Evolutionary conservation across 1,140 invertebrate species (phyloP).

Genomic region (Notospermus geniculatus): DNA sequence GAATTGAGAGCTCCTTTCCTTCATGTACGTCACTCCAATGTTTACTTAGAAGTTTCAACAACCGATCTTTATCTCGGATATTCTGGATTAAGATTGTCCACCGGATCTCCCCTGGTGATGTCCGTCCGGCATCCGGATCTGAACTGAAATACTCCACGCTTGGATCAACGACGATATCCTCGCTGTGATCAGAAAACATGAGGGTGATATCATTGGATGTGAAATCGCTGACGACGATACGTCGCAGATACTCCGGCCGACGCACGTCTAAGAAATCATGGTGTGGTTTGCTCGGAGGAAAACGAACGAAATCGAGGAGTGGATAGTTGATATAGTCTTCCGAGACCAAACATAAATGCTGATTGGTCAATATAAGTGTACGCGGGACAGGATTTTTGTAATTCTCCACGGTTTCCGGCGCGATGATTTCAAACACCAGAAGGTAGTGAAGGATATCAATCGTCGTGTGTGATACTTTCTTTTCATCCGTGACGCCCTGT

Average conservation of each 20-base stretch:
- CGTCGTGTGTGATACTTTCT: slow-evolving; percentile 19
- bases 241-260: slow-evolving; percentile 42
- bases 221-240: slow-evolving; percentile 27
- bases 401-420: slow-evolving; percentile 17
- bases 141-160: slow-evolving; percentile 41
- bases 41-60: slow-evolving; percentile 39
- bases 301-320: slow-evolving; percentile 49
- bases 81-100: slow-evolving; percentile 39
- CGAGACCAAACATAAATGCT: slow-evolving; percentile 37
- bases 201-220: slow-evolving; percentile 29
- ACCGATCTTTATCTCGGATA: slow-evolving; percentile 38
- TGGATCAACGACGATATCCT: slow-evolving; percentile 45
- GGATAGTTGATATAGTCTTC: slow-evolving; percentile 52
- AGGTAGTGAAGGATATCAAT: slow-evolving; percentile 40
- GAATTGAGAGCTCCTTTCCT: slow-evolving; percentile 16
- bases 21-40: slow-evolving; percentile 40
- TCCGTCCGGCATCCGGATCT: slow-evolving; percentile 24
- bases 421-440: slow-evolving; percentile 21
- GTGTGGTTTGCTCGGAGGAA: slow-evolving; percentile 39
- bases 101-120: slow-evolving; percentile 34
- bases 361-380: slow-evolving; percentile 45
- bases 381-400: slow-evolving; percentile 20
- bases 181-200: slow-evolving; percentile 46
- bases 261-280: slow-evolving; percentile 39
- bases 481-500: slow-evolving; percentile 17